A percentile compares a stretch with the other conserved stretches of the same genome.
Evolutionary conservation across 2,113 vertebrate species (phyloP).

Genomic region (Micromys minutus): DNA sequence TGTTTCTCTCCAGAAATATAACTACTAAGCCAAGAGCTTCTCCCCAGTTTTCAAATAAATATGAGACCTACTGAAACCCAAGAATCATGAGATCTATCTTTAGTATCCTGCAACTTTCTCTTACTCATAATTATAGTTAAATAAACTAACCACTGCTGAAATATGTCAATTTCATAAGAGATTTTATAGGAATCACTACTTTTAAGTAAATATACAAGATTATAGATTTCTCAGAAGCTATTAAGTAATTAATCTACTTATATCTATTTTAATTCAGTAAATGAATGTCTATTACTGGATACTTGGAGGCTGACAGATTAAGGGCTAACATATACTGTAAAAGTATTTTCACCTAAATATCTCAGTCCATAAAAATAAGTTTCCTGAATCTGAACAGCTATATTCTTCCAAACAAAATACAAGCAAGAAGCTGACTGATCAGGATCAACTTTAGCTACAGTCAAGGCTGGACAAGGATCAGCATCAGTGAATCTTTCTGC

Average conservation of each 20-base stretch:
- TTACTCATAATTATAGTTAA: slow-evolving; percentile 34
- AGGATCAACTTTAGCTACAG: background rate
- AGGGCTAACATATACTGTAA: background rate
- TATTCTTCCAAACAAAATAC: slow-evolving; percentile 24
- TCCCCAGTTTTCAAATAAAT: background rate
- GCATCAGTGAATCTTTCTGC: background rate
- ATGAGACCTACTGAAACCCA: background rate
- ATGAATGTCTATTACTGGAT: background rate
- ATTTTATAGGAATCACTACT: background rate
- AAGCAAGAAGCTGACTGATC: background rate
- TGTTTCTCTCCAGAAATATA: slow-evolving; percentile 30
- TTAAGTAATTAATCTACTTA: background rate
- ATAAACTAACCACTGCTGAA: background rate
- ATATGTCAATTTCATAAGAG: background rate
- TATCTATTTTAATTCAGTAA: background rate
- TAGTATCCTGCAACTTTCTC: slow-evolving; percentile 3
- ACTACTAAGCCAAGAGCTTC: background rate
- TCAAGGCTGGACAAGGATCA: background rate
- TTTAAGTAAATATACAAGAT: background rate
- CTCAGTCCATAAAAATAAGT: background rate
- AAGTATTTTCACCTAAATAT: background rate
- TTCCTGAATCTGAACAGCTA: background rate
- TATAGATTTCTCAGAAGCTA: background rate
- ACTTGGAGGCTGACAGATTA: background rate
- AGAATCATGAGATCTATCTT: background rate